These are phyloP conservation scores for Sebastes variabilis DNA, from an alignment of 2,797 vertebrate genomes.

Conservation along the genomic window DNA sequence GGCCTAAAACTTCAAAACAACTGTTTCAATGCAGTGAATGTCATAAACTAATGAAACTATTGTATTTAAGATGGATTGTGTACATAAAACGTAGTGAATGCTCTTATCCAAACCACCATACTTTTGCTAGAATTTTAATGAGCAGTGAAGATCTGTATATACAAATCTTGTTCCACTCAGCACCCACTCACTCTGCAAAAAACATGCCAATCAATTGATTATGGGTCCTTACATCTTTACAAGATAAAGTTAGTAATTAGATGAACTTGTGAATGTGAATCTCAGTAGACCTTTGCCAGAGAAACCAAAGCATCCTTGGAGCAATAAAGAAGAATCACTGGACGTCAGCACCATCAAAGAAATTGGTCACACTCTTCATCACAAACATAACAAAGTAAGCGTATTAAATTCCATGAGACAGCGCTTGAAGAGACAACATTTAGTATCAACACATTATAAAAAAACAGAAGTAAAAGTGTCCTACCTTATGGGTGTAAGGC, in stretches of 20 bases:
- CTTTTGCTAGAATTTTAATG: not conserved
- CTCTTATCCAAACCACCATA: not conserved
- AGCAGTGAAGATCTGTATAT: not conserved
- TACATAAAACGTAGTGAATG: not conserved
- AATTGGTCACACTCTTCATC: slow-evolving; percentile 59
- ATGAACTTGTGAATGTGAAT: not conserved
- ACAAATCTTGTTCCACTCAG: not conserved
- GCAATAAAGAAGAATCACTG: slow-evolving; percentile 1
- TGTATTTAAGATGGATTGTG: not conserved
- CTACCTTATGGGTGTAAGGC: slow-evolving; percentile 94
- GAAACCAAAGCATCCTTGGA: slow-evolving; percentile 13
- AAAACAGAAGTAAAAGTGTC: slow-evolving; percentile 14
- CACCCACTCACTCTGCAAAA: not conserved
- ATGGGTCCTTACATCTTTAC: not conserved
- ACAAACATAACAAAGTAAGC: slow-evolving; percentile 20
- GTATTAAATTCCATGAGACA: slow-evolving; percentile 46
- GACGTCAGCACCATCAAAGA: slow-evolving; percentile 55
- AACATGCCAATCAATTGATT: not conserved
- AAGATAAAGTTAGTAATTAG: not conserved
- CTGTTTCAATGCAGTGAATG: not conserved
- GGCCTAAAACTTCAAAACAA: not conserved
- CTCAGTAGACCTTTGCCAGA: not conserved
- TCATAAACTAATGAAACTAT: not conserved
- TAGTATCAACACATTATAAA: not conserved
- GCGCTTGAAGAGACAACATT: not conserved